phyloP scores from a whole-genome alignment of 2,888 invertebrate species.

The Drosophila kuntzei region DNA sequence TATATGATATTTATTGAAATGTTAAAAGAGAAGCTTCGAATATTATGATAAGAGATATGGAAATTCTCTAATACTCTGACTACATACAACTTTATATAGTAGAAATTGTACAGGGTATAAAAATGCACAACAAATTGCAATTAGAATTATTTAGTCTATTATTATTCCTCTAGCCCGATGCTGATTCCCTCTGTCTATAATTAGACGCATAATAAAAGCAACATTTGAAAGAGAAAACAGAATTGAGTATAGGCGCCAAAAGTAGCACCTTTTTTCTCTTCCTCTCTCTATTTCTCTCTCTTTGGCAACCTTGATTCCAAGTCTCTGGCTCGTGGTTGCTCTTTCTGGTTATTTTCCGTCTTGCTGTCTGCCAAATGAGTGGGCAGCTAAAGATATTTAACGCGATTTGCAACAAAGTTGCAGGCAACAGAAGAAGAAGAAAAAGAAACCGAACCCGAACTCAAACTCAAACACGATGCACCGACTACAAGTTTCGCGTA shows the following conservation, averaged over 20 bases:
- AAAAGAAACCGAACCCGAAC: background rate
- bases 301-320: constrained; percentile 10
- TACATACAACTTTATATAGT: background rate
- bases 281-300: background rate
- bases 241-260: constrained; percentile 36
- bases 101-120: background rate
- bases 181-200: constrained; percentile 25
- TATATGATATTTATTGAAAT: too few relatives aligned
- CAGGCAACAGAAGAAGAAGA: background rate
- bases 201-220: constrained; percentile 24
- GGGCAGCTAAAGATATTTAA: constrained; percentile 25
- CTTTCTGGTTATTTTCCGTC: constrained; percentile 15
- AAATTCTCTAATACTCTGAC: background rate
- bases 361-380: constrained; percentile 18
- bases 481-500: constrained; percentile 12
- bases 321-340: background rate
- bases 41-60: too few relatives aligned
- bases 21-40: too few relatives aligned
- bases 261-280: constrained; percentile 7
- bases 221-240: background rate
- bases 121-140: background rate
- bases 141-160: background rate
- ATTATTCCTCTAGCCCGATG: background rate
- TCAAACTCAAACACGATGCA: constrained; percentile 11
- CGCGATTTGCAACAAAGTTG: constrained; percentile 44